These are phyloP conservation scores for Lithophane ornitopus DNA, from an alignment of 2,888 invertebrate genomes.

Conservation along the genomic window DNA sequence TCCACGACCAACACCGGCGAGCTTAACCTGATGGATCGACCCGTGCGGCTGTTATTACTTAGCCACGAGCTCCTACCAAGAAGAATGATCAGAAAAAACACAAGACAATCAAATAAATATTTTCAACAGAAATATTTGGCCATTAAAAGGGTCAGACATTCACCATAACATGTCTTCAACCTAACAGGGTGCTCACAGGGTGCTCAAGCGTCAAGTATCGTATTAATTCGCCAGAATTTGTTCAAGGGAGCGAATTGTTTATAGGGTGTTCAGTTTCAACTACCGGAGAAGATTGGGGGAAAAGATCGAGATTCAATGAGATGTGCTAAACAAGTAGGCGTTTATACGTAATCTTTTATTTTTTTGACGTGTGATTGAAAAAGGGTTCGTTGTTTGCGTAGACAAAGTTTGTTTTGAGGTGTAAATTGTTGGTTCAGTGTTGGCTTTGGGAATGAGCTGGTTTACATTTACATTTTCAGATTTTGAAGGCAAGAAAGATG, in stretches of 20 bases:
- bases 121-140: neutral
- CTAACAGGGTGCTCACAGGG: conserved; percentile 6
- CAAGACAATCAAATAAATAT: too few relatives aligned
- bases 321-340: conserved; percentile 53
- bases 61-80: neutral
- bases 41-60: too few relatives aligned
- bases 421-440: too few relatives aligned
- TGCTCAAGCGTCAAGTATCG: conserved; percentile 75
- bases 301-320: conserved; percentile 52
- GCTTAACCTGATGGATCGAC: too few relatives aligned
- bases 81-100: neutral
- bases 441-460: too few relatives aligned
- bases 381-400: conserved; percentile 44
- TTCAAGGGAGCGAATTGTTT: conserved; percentile 58
- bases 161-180: conserved; percentile 3
- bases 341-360: conserved; percentile 53
- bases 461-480: too few relatives aligned
- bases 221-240: conserved; percentile 72
- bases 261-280: conserved; percentile 49
- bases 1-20: too few relatives aligned
- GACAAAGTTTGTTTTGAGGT: too few relatives aligned
- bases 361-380: conserved; percentile 53
- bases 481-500: too few relatives aligned
- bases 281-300: conserved; percentile 46
- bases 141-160: neutral